phyloP scores from a whole-genome alignment of 2,888 invertebrate genomes.

The Sminthurides aquaticus region DNA sequence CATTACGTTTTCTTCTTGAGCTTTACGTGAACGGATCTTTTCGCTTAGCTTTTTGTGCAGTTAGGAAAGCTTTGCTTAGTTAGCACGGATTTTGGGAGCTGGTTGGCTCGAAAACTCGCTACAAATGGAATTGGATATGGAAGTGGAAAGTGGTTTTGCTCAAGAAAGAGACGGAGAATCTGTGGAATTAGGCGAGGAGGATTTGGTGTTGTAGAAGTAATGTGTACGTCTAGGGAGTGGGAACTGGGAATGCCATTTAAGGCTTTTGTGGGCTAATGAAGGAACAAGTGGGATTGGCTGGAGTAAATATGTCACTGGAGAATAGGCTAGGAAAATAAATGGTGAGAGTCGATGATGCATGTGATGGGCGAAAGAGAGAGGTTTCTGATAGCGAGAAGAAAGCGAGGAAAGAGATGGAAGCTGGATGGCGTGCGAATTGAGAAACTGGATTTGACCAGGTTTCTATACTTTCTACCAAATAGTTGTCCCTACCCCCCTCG shows the following conservation, averaged over 20 bases:
- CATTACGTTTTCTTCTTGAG: too few relatives aligned
- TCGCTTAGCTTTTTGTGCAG: too few relatives aligned
- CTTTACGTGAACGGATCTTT: too few relatives aligned
- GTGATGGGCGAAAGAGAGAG: conserved; percentile 5
- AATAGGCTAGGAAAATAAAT: conserved; percentile 12
- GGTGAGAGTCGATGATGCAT: conserved; percentile 18
- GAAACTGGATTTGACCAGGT: neutral
- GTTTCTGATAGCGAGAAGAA: too few relatives aligned
- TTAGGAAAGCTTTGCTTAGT: too few relatives aligned
- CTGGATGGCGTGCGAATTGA: neutral
- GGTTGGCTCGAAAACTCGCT: too few relatives aligned
- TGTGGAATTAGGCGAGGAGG: neutral
- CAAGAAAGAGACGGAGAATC: neutral
- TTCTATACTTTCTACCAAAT: neutral
- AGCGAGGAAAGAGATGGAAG: too few relatives aligned
- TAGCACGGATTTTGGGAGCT: too few relatives aligned
- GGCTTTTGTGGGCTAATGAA: neutral
- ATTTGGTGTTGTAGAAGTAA: too few relatives aligned
- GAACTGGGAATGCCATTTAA: neutral
- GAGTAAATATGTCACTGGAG: neutral
- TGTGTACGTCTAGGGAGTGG: neutral
- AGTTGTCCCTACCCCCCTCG: too few relatives aligned
- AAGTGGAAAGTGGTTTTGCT: too few relatives aligned
- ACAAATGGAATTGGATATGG: too few relatives aligned
- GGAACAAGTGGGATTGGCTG: neutral